phyloP scores from a whole-genome alignment of 2,113 vertebrate genomes.

The Syngnathus typhle region DNA sequence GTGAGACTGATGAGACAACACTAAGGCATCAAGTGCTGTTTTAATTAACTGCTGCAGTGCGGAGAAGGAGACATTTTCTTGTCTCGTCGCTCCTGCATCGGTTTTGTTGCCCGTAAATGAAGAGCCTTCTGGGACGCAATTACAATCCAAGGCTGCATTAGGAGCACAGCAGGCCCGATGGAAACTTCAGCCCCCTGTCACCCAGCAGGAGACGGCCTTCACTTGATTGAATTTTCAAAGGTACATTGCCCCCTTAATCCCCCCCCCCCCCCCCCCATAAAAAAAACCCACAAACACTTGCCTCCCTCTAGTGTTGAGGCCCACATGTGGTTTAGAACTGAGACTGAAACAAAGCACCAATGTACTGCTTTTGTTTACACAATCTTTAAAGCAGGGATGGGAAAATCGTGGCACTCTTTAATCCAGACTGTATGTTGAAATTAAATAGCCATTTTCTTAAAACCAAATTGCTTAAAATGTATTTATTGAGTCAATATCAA shows the following conservation, averaged over 20 bases:
- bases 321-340: conserved; percentile 55
- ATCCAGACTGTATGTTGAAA: too few relatives aligned
- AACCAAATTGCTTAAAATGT: neutral
- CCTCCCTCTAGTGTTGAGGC: conserved; percentile 41
- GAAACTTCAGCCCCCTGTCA: conserved; percentile 64
- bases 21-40: conserved; percentile 63
- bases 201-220: conserved; percentile 64
- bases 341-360: conserved; percentile 22
- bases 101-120: conserved; percentile 72
- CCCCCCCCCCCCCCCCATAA: conserved; percentile 12
- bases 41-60: conserved; percentile 72
- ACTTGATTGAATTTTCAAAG: conserved; percentile 71
- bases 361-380: conserved; percentile 29
- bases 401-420: neutral
- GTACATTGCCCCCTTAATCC: conserved; percentile 12
- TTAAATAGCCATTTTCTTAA: too few relatives aligned
- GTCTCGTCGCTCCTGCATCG: conserved; percentile 48
- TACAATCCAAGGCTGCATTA: conserved; percentile 74
- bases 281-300: conserved; percentile 9
- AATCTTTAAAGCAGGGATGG: neutral
- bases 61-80: conserved; percentile 55
- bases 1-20: conserved; percentile 71
- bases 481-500: neutral
- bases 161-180: conserved; percentile 64
- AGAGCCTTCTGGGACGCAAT: conserved; percentile 77